Evolutionary conservation across 2,888 invertebrate genomes (phyloP), one percentile per base, ranked within the genome.

Genomic region (Drosophila rubida): DNA sequence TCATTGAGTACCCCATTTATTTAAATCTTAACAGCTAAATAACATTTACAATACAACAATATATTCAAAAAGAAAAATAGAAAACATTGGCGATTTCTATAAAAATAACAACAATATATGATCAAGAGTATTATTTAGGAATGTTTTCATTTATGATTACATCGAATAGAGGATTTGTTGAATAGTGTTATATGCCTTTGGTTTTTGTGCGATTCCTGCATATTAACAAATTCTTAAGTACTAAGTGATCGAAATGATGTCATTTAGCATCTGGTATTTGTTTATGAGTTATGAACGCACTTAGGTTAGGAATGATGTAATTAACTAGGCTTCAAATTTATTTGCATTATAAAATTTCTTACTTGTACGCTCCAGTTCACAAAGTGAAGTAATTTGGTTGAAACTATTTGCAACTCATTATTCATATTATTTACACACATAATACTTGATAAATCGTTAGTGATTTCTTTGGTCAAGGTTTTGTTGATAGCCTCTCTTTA

Each of bases 401-500:
- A 9, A 4, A 25, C 2, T 1, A 11, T 11, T 5, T 11, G 4
- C 1, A 27, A 32, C 7, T 13, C 19, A 48, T 37, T 13, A 37
- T 4, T 25, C 5, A 14, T 11, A 27, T 23, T 45, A 44, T 23
- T 4, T 25, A 30, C n/a, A 46, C 32, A 32, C 7, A 50, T 35
- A 35, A 14, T 49, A 37, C 13, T 23, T 25, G 8, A n/a, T 8
- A 25, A 39, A 39, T 27, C 9, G 7, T 25, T 2, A 1, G 5
- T 48, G n/a, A 19, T 49, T 35, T 35, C 23, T 35, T 19, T 51
- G n/a, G 9, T 44, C 44, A 8, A 30, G 37, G 30, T 66, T 66
- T 35, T 7, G 41, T 16, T 62, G 41, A 39, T 32, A 71, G 75
- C 71, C 69, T 74, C 69, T 22, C 42, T 41, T 46, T 68, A 50